Evolutionary conservation across 2,113 vertebrate species (phyloP), one percentile per base, ranked within the genome.

Genomic region (Megaceryle torquata): DNA sequence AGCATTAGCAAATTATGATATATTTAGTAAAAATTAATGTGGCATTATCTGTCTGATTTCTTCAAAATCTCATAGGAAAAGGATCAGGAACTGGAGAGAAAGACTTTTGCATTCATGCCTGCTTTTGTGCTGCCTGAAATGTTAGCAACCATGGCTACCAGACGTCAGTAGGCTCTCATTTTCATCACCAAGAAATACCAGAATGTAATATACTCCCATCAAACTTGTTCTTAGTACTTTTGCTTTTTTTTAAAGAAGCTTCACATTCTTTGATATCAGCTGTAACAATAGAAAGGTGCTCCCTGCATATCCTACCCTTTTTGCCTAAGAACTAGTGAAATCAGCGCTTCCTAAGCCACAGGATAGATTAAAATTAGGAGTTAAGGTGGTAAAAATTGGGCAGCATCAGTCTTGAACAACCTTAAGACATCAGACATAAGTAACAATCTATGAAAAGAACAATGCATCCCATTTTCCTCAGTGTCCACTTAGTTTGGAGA

Each of bases 121-220:
- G 75, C 44, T 83, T 95, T 81, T 83, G 46, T 65, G 79, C 80
- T 93, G 81, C 80, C 71, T 78, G 82, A 86, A 92, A 82, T 64
- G 59, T 69, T 81, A 77, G 79, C 91, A 94, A 81, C 88, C 92
- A 93, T 91, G 84, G 82, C 94, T 95, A 95, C 91, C 91, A 94
- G 91, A 93, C 26, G 14, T 96, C 93, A 90, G 68, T 28, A 64
- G 11, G 14, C 44, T 91, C 84, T 79, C 53, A 26, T 88, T 91
- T 91, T 79, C 61, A 92, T 82, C 91, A 92, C 65, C 81, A 61
- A 68, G 87, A 93, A 65, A 71, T 54, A 93, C 15, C 43, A 70
- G 83, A 83, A 81, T 39, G 50, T 35, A 93, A 72, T 19, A 77
- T 5, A 67, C 26, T 70, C 43, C 76, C 75, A 89, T 79, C 37